phyloP scores from a whole-genome alignment of 2,113 vertebrate genomes.

The Peromyscus leucopus region DNA sequence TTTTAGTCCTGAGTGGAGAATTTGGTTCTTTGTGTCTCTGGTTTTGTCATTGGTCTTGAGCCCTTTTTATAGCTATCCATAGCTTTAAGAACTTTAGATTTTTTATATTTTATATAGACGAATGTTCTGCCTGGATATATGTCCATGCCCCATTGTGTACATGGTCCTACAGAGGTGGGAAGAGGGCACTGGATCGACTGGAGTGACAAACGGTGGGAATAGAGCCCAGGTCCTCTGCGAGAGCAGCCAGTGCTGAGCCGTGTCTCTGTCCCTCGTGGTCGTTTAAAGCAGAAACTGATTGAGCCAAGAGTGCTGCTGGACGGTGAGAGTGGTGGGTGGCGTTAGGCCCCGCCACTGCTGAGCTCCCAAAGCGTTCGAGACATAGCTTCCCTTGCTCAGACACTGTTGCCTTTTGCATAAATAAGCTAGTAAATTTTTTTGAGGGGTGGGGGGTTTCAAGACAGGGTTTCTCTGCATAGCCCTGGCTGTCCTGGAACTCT shows the following conservation, averaged over 20 bases:
- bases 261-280: neutral
- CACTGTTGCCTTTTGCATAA: neutral
- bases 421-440: neutral
- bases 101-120: neutral
- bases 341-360: neutral
- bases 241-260: neutral
- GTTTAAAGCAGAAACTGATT: constrained; percentile 2
- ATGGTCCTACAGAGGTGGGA: neutral
- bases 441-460: neutral
- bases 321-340: neutral
- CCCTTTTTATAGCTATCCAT: neutral
- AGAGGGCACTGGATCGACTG: neutral
- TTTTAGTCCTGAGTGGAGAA: neutral
- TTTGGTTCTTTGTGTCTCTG: neutral
- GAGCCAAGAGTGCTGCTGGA: neutral
- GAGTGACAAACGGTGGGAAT: neutral
- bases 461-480: neutral
- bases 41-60: neutral
- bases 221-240: neutral
- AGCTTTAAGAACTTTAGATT: neutral
- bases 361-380: neutral
- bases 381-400: neutral
- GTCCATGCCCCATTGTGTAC: neutral
- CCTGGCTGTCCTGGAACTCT: neutral
- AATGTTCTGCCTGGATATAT: neutral